Conservation (phyloP, 2,888 invertebrate genomes). For the Limnephilus auricula region DNA sequence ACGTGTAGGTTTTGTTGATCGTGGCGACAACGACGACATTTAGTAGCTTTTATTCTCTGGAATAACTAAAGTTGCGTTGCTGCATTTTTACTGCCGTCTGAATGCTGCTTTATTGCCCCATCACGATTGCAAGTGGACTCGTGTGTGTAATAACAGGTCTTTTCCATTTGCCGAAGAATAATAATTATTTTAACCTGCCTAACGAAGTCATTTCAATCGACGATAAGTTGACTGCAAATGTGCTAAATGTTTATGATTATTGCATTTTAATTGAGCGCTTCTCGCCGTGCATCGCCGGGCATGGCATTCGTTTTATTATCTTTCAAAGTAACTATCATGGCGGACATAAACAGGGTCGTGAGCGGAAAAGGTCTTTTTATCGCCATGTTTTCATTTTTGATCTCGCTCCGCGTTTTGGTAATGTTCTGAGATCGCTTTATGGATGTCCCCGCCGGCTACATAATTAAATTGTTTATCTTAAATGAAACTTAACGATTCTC, state of each 20-base stretch:
- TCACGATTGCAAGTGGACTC: neutral
- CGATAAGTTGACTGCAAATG: conserved; percentile 29
- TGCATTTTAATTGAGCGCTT: conserved; percentile 43
- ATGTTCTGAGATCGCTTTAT: conserved; percentile 22
- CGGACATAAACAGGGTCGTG: conserved; percentile 33
- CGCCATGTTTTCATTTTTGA: conserved; percentile 45
- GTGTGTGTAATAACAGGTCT: neutral
- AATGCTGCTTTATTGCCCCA: neutral
- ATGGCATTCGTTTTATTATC: conserved; percentile 26
- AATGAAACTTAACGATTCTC: conserved; percentile 11
- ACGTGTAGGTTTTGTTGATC: neutral
- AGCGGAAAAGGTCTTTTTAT: conserved; percentile 28
- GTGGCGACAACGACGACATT: neutral
- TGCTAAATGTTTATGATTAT: conserved; percentile 44
- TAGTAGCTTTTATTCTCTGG: neutral
- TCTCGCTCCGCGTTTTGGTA: conserved; percentile 7
- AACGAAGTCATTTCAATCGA: conserved; percentile 22
- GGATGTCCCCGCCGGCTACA: neutral
- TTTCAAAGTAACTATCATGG: conserved; percentile 27
- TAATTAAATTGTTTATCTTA: conserved; percentile 6
- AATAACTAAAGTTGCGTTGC: neutral
- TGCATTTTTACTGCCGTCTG: neutral
- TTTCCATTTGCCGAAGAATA: neutral
- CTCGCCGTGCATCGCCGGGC: conserved; percentile 28
- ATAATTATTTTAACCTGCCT: neutral